These are phyloP conservation scores for Vespertilio murinus DNA, from an alignment of 2,797 vertebrate genomes.

Conservation along the genomic window DNA sequence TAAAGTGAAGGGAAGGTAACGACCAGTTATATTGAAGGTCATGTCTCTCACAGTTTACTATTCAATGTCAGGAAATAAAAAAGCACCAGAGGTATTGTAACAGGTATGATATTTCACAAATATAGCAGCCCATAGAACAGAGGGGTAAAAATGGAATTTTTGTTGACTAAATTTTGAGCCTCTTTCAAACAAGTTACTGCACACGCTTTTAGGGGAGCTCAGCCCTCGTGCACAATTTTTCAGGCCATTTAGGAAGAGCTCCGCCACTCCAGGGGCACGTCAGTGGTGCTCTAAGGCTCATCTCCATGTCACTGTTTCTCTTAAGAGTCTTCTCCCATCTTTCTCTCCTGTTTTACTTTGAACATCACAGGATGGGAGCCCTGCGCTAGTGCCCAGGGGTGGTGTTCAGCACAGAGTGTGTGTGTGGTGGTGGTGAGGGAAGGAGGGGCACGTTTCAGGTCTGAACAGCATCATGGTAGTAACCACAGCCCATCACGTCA, in stretches of 20 bases:
- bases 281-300: background rate
- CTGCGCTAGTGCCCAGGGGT: background rate
- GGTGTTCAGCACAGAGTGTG: background rate
- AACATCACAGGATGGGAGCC: background rate
- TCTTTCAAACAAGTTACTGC: background rate
- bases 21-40: background rate
- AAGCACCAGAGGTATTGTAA: background rate
- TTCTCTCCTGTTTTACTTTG: background rate
- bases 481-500: background rate
- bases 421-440: background rate
- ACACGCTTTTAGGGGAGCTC: background rate
- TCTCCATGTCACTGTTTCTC: background rate
- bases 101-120: conserved; percentile 25
- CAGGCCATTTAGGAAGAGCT: background rate
- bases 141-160: background rate
- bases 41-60: background rate
- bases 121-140: background rate
- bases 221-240: background rate
- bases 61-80: conserved; percentile 42
- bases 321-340: background rate
- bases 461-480: background rate
- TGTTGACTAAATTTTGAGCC: background rate
- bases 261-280: background rate
- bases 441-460: background rate
- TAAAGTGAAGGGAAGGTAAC: background rate